Base-by-base conservation (phyloP, 2,113 vertebrate genomes). In the Solenodon paradoxus region DNA sequence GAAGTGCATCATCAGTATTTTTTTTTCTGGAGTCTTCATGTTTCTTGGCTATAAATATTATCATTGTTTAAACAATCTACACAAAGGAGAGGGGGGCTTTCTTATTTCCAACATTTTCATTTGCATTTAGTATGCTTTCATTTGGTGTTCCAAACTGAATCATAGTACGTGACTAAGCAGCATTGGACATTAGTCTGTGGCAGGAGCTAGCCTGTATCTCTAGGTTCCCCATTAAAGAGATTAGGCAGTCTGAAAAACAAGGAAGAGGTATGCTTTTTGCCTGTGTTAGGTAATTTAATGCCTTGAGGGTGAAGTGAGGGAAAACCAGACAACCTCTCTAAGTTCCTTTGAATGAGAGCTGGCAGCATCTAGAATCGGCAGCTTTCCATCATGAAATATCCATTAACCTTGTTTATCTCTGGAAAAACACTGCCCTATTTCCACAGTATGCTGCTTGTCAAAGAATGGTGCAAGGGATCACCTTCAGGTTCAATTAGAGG, bases 361-460 rank as follows among this genome's bases (percentile, higher is more conserved):
- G 97, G 93, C 93, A 95, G 71, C 42, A 72, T 94, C 78, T 61
- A 93, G 80, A 81, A 66, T 47, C 26, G 42, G 93, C 93, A 85
- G 22, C 59, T 94, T 94, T 92, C 93, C 95, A 81, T 93, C 53
- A 87, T 93, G 93, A 93, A 95, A 94, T 96, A 95, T 83, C 93
- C 83, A 95, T 97, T 96, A 96, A 83, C 78, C 79, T 94, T 97
- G 93, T 96, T 97, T 97, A 97, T 97, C 69, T 95, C 96, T 95
- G 94, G 95, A 96, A 96, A 96, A 97, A 96, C 92, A 96, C 93
- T 89, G 69, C 40, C 74, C 35, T 63, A 55, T 92, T 93, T 96
- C 69, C 92, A 93, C 49, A 93, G 53, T 49, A 91, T 90, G 72
- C 42, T 92, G 35, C 83, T 88, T 40, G n/a, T 93, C 89, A 94